A percentile compares a stretch with the other conserved stretches of the same genome.
Evolutionary conservation across 2,888 invertebrate genomes (phyloP).

Genomic region (Cephus pulcher): DNA sequence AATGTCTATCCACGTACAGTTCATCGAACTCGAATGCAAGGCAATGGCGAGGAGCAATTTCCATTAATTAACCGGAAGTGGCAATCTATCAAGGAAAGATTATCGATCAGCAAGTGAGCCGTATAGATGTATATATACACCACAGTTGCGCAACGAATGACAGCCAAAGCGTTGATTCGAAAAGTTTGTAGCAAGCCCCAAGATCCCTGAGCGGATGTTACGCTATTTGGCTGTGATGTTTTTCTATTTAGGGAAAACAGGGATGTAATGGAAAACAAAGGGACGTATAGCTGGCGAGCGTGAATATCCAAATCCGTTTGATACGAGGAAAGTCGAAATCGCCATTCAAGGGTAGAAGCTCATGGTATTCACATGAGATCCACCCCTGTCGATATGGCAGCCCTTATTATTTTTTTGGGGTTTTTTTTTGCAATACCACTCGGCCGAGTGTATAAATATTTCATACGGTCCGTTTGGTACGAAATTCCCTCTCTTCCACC

Average conservation of each 20-base stretch:
- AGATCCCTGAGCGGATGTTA: neutral
- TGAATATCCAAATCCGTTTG: constrained; percentile 1
- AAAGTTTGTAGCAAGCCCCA: neutral
- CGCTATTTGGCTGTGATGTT: neutral
- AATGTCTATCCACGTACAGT: constrained; percentile 10
- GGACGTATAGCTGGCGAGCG: neutral
- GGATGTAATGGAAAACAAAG: neutral
- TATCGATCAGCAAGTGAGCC: constrained; percentile 18
- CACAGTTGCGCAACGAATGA: neutral
- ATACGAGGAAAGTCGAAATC: neutral
- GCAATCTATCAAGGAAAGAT: constrained; percentile 37
- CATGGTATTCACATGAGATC: no score
- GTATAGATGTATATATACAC: neutral
- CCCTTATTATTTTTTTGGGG: neutral
- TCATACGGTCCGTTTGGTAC: no score
- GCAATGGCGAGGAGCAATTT: no score
- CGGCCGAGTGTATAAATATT: no score
- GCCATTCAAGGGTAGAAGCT: neutral
- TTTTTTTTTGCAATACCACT: neutral
- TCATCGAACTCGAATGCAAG: no score
- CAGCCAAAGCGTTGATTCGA: neutral
- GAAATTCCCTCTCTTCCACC: no score
- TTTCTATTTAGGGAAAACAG: neutral
- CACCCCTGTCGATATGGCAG: neutral
- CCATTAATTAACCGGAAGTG: constrained; percentile 20